Evolutionary conservation across 2,113 vertebrate species (phyloP).

Genomic region (Hirundichthys speculiger): DNA sequence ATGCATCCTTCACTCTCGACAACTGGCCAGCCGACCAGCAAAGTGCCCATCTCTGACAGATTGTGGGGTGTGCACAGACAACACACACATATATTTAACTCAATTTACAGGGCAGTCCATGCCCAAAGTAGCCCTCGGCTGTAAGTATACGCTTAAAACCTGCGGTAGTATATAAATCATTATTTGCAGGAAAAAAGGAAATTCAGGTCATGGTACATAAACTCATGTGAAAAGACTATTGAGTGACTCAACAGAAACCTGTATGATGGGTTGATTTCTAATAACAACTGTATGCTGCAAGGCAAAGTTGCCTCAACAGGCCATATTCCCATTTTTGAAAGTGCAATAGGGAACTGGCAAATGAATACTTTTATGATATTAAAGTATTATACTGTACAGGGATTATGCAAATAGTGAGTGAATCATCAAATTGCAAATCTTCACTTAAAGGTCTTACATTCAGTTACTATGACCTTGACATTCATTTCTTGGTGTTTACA

Average conservation of each 20-base stretch:
- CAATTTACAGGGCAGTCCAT: constrained; percentile 27
- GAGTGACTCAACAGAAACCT: constrained; percentile 6
- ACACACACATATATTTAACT: constrained; percentile 28
- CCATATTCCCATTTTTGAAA: neutral
- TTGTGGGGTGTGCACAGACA: constrained; percentile 17
- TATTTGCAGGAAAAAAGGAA: neutral
- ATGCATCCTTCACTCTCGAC: constrained; percentile 34
- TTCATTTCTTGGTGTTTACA: no score
- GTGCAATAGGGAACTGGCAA: constrained; percentile 23
- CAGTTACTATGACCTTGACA: no score
- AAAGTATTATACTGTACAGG: no score
- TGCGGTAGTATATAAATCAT: no score
- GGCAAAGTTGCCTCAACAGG: neutral
- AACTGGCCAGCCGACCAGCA: constrained; percentile 61
- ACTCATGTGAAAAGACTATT: neutral
- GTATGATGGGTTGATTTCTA: constrained; percentile 33
- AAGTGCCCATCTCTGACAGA: constrained; percentile 55
- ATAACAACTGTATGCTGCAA: neutral
- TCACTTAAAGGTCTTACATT: neutral
- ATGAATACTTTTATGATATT: no score
- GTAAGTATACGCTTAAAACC: neutral
- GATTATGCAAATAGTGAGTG: no score
- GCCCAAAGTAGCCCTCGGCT: constrained; percentile 23
- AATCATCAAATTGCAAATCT: constrained; percentile 10
- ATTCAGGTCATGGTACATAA: neutral